phyloP scores from a whole-genome alignment of 2,797 vertebrate species.

The Nothura maculosa region DNA sequence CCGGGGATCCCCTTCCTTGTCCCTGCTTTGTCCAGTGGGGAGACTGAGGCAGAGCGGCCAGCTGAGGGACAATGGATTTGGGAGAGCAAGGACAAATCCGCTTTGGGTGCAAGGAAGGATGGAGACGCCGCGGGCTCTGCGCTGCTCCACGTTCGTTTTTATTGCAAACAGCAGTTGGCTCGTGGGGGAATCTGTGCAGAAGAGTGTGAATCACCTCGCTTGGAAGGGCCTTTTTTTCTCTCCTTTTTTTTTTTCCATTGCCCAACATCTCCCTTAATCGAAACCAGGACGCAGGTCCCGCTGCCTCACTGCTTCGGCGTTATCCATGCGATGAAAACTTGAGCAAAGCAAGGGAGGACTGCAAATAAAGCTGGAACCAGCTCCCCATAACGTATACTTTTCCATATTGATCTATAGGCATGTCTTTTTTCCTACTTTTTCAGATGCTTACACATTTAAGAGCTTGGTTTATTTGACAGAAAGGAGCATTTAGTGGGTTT shows the following conservation, averaged over 20 bases:
- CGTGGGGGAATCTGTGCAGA: conserved; percentile 68
- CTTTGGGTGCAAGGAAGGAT: background rate
- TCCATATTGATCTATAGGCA: background rate
- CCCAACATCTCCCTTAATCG: conserved; percentile 30
- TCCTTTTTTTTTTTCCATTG: background rate
- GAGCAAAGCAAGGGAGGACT: background rate
- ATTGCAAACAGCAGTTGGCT: conserved; percentile 68
- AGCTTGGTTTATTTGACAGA: background rate
- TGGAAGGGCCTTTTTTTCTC: conserved; percentile 47
- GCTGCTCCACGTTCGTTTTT: background rate
- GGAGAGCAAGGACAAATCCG: background rate
- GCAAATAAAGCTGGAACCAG: background rate
- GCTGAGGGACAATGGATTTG: fast-evolving
- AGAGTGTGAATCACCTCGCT: conserved; percentile 66
- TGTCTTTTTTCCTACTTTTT: background rate
- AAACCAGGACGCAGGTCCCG: conserved; percentile 16
- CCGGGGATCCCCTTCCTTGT: background rate
- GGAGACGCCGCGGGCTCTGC: too few species aligned
- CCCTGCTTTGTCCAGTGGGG: fast-evolving
- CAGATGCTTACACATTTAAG: background rate
- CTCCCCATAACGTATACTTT: background rate
- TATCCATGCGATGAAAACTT: background rate
- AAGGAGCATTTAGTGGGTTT: background rate
- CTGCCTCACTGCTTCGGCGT: background rate
- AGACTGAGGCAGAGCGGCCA: background rate